Base-by-base conservation (phyloP, 2,113 vertebrate genomes). In the Syngnathus typhle region DNA sequence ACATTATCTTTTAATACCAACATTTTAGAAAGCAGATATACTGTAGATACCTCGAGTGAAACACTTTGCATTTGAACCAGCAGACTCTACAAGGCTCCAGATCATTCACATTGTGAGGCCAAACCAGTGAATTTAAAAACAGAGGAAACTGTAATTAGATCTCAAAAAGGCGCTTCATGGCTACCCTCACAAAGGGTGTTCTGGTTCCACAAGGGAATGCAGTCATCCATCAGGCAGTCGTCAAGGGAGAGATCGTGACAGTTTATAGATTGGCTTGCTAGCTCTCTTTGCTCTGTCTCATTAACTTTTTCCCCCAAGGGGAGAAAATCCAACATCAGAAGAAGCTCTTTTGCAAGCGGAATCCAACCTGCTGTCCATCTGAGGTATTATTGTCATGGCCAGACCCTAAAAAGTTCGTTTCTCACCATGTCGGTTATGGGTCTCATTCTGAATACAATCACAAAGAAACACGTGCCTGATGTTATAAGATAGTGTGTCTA, bases 161-260 rank as follows among this genome's bases (percentile, higher is more conserved):
- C 39, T 13, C 52, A 63, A 59, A 63, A 38, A 23, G 1, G 62
- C 62, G 70, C 36, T 63, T 74, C 72, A 66, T 66, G 64, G 60
- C 46, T 66, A 74, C 69, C 73, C 74, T 72, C 71, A 71, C 80
- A 72, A 46, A 64, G 72, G 77, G 73, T 68, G 76, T 76, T 77
- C 78, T 19, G 72, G 73, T 81, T 71, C 83, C 83, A 82, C 87
- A 81, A 69, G 80, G 68, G 79, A 74, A 77, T 82, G 75, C 69
- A 72, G 80, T 85, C 79, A 85, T 89, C 82, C 83, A 87, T 88
- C 88, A 88, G 69, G 56, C 74, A 69, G 72, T 72, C 79, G 77
- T 84, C 85, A 83, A 80, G 75, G 72, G 73, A 82, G 65, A 75
- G 77, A 81, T 76, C 67, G 69, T 81, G 88, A 83, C 85, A 89